phyloP scores from a whole-genome alignment of 2,113 vertebrate genomes.

The Acanthochromis polyacanthus region DNA sequence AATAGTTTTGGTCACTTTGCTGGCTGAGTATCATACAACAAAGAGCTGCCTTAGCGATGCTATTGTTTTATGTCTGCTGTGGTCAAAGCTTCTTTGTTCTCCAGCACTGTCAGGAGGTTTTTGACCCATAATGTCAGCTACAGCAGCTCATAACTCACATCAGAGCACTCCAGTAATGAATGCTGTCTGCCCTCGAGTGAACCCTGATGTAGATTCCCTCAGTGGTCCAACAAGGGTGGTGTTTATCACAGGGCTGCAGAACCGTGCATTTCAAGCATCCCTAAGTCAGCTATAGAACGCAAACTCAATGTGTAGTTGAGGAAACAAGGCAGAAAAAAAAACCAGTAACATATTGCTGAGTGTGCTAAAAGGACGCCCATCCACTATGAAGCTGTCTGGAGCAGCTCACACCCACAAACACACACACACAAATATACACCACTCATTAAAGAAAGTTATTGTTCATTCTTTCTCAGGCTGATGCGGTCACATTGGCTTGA shows the following conservation, averaged over 20 bases:
- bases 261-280: slow-evolving; percentile 62
- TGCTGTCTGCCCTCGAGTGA: slow-evolving; percentile 51
- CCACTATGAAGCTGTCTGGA: slow-evolving; percentile 67
- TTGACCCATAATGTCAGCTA: slow-evolving; percentile 61
- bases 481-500: slow-evolving; percentile 30
- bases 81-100: slow-evolving; percentile 53
- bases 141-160: slow-evolving; percentile 55
- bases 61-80: slow-evolving; percentile 56
- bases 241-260: slow-evolving; percentile 52
- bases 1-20: slow-evolving; percentile 47
- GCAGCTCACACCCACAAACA: slow-evolving; percentile 43
- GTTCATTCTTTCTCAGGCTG: slow-evolving; percentile 35
- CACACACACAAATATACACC: slow-evolving; percentile 21
- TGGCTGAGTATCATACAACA: slow-evolving; percentile 50
- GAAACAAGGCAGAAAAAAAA: slow-evolving; percentile 8
- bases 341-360: slow-evolving; percentile 72
- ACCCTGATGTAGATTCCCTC: slow-evolving; percentile 58
- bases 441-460: slow-evolving; percentile 50
- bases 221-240: slow-evolving; percentile 31
- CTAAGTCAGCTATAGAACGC: slow-evolving; percentile 58
- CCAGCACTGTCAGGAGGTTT: slow-evolving; percentile 32
- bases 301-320: slow-evolving; percentile 58
- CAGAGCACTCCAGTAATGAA: slow-evolving; percentile 57
- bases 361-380: slow-evolving; percentile 68
- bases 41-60: slow-evolving; percentile 48